Evolutionary conservation across 2,888 invertebrate species (phyloP), one percentile per base, ranked within the genome.

Genomic region (Epinotia nisella): DNA sequence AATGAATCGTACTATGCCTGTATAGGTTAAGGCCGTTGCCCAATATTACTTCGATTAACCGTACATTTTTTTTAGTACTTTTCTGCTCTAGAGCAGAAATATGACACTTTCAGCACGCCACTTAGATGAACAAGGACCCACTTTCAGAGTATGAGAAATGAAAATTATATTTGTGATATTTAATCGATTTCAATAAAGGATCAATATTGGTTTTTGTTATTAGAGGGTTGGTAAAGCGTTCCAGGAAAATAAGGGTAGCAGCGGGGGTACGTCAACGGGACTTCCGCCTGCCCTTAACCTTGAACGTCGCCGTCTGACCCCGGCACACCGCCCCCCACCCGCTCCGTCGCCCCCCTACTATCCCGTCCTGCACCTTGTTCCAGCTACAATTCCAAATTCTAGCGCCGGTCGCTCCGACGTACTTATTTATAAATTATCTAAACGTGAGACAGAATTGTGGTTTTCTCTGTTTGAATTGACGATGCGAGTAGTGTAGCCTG

Each of bases 231-330:
- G 29, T n/a, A 15, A 29, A 58, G 24, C 55, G 66, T 62, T 41
- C 56, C 29, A 29, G 61, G 24, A 55, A 45, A 41, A 67, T 58
- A 58, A 68, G 67, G 58, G 45, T 60, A 60, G 67, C 53, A 24
- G 58, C 68, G 62, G 41, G 71, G 61, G 61, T 66, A 56, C 61
- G 75, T 67, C 70, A 71, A 62, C 70, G 55, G 69, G 58, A 79
- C 75, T 77, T 76, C 76, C 84, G 80, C 83, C 81, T 82, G 90
- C 87, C 93, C 93, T 93, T 93, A 89, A 92, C 93, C 93, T 93
- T 93, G 92, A 91, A 91, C 86, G 87, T 84, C 87, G 84, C 86
- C 87, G 90, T 90, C 92, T 91, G 90, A 89, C 91, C 91, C 86
- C 79, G 75, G 70, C 74, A 75, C 79, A 75, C 80, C 81, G 82